phyloP scores from a whole-genome alignment of 2,113 vertebrate genomes.

The Stegastes partitus region DNA sequence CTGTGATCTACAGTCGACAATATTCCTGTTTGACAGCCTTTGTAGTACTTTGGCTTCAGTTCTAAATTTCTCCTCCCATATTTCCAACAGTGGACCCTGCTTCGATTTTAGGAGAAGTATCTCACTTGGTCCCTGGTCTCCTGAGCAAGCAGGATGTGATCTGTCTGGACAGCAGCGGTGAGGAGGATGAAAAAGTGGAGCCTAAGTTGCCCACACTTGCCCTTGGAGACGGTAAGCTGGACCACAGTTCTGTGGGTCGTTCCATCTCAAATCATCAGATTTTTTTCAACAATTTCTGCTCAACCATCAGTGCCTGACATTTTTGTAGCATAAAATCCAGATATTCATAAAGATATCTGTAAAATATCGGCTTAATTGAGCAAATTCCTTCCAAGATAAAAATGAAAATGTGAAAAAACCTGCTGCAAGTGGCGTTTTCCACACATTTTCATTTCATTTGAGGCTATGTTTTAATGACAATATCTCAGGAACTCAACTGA shows the following conservation, averaged over 20 bases:
- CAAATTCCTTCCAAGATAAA: too few relatives aligned
- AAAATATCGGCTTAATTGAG: not conserved
- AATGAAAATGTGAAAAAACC: too few relatives aligned
- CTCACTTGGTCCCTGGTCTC: conserved; percentile 86
- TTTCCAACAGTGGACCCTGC: conserved; percentile 84
- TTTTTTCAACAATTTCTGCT: too few relatives aligned
- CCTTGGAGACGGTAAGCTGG: conserved; percentile 89
- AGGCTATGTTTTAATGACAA: too few relatives aligned
- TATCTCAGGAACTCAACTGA: too few relatives aligned
- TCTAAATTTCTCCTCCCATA: conserved; percentile 12
- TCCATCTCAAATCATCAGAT: too few relatives aligned
- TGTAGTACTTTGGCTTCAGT: not conserved
- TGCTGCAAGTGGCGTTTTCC: too few relatives aligned
- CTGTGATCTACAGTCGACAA: not conserved
- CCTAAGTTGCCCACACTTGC: conserved; percentile 79
- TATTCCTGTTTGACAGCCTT: not conserved
- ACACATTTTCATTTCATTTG: too few relatives aligned
- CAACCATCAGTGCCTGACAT: too few relatives aligned
- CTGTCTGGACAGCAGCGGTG: conserved; percentile 94
- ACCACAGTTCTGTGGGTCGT: not conserved
- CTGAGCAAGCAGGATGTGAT: conserved; percentile 93
- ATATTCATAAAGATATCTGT: too few relatives aligned
- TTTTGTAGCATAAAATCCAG: too few relatives aligned
- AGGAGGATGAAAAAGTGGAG: conserved; percentile 78
- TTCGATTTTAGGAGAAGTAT: conserved; percentile 89